Evolutionary conservation across 2,888 invertebrate genomes (phyloP).

Genomic region (Calameuta idolon): DNA sequence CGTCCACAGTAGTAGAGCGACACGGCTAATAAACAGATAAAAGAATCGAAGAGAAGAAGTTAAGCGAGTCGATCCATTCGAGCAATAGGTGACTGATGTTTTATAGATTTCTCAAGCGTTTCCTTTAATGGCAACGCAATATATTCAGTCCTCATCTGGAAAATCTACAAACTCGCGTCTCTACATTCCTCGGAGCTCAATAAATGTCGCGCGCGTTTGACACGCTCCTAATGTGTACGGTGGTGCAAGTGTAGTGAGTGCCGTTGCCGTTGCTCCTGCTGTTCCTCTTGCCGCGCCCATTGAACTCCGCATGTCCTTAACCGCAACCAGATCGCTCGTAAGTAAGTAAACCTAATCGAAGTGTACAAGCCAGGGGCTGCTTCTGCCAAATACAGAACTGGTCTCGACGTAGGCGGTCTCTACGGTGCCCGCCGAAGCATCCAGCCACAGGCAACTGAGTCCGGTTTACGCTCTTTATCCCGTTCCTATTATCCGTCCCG

Average conservation of each 20-base stretch:
- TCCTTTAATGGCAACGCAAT: conserved; percentile 38
- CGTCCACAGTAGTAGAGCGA: no score
- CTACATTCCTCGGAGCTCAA: conserved; percentile 49
- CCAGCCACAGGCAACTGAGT: not conserved
- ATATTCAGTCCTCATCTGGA: conserved; percentile 40
- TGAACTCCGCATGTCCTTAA: conserved; percentile 53
- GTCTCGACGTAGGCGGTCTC: conserved; percentile 60
- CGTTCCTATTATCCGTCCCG: no score
- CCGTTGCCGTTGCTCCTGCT: not conserved
- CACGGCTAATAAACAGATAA: no score
- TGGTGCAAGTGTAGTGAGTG: not conserved
- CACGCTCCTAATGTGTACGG: conserved; percentile 40
- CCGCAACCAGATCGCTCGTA: conserved; percentile 50
- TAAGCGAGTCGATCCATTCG: not conserved
- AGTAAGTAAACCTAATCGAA: conserved; percentile 57
- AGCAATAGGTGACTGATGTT: conserved; percentile 35
- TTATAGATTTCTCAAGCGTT: conserved; percentile 53
- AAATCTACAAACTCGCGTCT: conserved; percentile 41
- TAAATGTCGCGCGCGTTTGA: conserved; percentile 54
- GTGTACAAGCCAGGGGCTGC: conserved; percentile 41
- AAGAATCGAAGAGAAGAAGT: no score
- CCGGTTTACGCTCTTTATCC: not conserved
- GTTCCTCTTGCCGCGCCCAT: not conserved
- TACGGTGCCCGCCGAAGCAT: conserved; percentile 27
- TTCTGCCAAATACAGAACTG: conserved; percentile 58